Conservation (phyloP, 2,888 invertebrate genomes). For the Ctenicera cuprea region DNA sequence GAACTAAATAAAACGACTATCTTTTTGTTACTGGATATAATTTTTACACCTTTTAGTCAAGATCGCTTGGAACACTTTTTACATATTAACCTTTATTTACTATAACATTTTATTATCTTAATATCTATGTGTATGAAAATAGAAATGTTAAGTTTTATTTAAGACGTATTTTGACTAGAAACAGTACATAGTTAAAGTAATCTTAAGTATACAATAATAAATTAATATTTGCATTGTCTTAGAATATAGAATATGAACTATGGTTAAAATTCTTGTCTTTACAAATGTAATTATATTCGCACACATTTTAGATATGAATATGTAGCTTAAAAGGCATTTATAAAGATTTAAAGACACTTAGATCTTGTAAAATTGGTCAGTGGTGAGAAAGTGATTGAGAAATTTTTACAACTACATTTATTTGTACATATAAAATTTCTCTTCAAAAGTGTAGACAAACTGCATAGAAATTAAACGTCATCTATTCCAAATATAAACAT, state of each 20-base stretch:
- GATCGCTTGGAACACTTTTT: background rate
- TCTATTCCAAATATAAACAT: too few species aligned
- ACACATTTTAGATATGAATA: conserved; percentile 20
- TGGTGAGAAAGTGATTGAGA: background rate
- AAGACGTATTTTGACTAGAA: conserved; percentile 21
- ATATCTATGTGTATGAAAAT: conserved; percentile 28
- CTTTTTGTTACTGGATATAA: too few species aligned
- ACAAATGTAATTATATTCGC: background rate
- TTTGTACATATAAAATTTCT: too few species aligned
- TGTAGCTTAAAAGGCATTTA: conserved; percentile 25
- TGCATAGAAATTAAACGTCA: too few species aligned
- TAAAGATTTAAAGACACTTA: conserved; percentile 25
- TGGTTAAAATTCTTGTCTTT: background rate
- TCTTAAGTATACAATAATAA: background rate
- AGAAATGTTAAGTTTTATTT: conserved; percentile 23
- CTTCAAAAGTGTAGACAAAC: too few species aligned
- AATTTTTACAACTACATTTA: background rate
- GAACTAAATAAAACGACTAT: too few species aligned
- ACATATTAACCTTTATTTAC: background rate
- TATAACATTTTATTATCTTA: background rate
- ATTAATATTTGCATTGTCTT: conserved; percentile 6
- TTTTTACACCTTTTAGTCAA: background rate
- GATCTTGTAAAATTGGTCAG: conserved; percentile 21
- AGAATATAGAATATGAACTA: too few species aligned
- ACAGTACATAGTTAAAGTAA: background rate